Evolutionary conservation across 2,797 vertebrate genomes (phyloP), one percentile per base, ranked within the genome.

Genomic region (Vultur gryphus): DNA sequence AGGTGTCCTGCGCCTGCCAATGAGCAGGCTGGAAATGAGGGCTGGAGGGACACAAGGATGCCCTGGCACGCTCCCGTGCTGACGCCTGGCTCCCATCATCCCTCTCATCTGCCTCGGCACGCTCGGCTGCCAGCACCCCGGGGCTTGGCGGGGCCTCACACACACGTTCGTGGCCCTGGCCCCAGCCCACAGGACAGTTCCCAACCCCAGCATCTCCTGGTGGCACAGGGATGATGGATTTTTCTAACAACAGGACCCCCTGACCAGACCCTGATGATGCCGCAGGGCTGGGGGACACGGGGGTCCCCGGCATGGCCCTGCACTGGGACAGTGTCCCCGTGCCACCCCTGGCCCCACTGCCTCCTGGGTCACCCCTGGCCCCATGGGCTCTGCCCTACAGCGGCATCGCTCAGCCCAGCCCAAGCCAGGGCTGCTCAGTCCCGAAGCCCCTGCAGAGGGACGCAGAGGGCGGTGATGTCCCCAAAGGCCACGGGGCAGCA

Each of bases 41-140:
- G 23, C 81, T 91, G 78, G 31, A 41, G 62, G 61, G 61, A 75
- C 67, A 66, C 25, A n/a, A 24, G 35, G 70, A 57, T 61, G 44
- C 19, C 39, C 25, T 67, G 89, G 41, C 31, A 16, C 0, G 1
- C 13, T 59, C 78, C 58, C 0, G 0, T 0, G 1, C 48, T 0
- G 4, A 35, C 0, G 0, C 33, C 57, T 89, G 62, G 19, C 62
- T 87, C 16, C 37, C 3, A 7, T 54, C 43, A 39, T 11, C 49
- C 46, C 37, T 71, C 58, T 71, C 29, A 44, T 37, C 62, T 1
- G 2, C 51, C 16, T 35, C 0, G 0, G 26, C 54, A 23, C 1
- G 3, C 46, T 71, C 5, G 4, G 26, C 71, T 91, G 61, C 24
- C 9, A 3, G 58, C 0, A 0, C 13, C 39, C 21, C 8, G 3